Percentiles rank a stretch among this genome's conserved stretches.
phyloP scores from a whole-genome alignment of 2,797 vertebrate genomes.

The Ambastaia sidthimunki region DNA sequence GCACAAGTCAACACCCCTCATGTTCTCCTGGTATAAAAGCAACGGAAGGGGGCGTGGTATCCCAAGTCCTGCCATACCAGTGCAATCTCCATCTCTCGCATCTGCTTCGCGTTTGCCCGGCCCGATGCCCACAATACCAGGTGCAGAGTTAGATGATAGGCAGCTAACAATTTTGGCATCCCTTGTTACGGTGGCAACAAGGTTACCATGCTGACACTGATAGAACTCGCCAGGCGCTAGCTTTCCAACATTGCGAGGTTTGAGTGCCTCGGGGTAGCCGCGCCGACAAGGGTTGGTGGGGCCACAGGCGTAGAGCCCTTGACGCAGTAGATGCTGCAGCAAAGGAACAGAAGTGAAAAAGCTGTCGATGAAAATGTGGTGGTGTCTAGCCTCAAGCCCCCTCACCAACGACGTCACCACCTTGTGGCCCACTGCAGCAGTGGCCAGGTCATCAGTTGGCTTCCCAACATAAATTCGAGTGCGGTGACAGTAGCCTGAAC shows the following conservation, averaged over 20 bases:
- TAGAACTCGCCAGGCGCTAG: conserved; percentile 81
- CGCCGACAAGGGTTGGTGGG: conserved; percentile 77
- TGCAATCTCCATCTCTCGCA: conserved; percentile 67
- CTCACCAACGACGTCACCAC: conserved; percentile 79
- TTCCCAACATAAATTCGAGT: conserved; percentile 78
- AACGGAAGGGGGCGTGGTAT: conserved; percentile 78
- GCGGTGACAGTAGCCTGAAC: conserved; percentile 84
- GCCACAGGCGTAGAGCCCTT: conserved; percentile 79
- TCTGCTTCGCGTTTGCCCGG: conserved; percentile 72
- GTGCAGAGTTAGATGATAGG: conserved; percentile 81
- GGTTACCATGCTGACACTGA: conserved; percentile 83
- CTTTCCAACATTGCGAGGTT: conserved; percentile 79
- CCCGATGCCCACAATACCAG: conserved; percentile 82
- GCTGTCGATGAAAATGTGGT: conserved; percentile 84
- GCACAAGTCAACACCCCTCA: conserved; percentile 82
- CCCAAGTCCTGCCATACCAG: conserved; percentile 68
- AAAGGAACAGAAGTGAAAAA: conserved; percentile 83
- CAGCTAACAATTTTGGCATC: conserved; percentile 80
- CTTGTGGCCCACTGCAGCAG: conserved; percentile 69
- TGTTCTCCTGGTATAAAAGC: conserved; percentile 84
- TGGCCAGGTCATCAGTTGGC: conserved; percentile 66
- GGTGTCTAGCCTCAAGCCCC: conserved; percentile 80
- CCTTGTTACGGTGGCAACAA: conserved; percentile 80
- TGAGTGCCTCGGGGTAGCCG: conserved; percentile 81
- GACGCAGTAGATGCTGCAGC: conserved; percentile 78